Evolutionary conservation across 2,797 vertebrate species (phyloP).

Genomic region (Selene dorsalis): DNA sequence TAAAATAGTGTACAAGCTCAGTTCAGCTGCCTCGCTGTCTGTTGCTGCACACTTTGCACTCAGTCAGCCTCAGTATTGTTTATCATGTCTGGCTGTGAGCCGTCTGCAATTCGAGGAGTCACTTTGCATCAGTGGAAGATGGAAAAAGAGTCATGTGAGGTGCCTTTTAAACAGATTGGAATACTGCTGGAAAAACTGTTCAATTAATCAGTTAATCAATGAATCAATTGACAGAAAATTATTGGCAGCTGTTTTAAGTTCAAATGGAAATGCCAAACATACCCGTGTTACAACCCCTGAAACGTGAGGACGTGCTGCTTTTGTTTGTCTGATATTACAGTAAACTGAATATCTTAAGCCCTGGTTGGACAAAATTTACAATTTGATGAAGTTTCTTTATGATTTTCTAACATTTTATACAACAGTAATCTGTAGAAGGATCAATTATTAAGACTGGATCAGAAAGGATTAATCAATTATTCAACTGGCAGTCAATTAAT

Average conservation of each 20-base stretch:
- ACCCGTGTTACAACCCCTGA: background rate
- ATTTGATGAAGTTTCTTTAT: background rate
- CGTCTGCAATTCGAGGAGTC: conserved; percentile 51
- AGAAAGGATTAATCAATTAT: background rate
- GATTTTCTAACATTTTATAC: background rate
- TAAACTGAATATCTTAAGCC: background rate
- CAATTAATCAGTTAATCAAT: background rate
- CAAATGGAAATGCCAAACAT: background rate
- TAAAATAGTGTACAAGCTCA: conserved; percentile 62
- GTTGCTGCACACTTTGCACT: conserved; percentile 61
- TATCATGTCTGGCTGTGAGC: conserved; percentile 57
- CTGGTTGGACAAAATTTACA: background rate
- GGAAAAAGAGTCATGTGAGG: conserved; percentile 18
- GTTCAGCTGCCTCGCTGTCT: conserved; percentile 53
- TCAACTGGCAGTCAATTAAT: background rate
- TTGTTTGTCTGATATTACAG: conserved; percentile 7
- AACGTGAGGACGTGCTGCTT: conserved; percentile 11
- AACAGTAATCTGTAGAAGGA: background rate
- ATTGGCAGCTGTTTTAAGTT: background rate
- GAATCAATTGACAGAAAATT: background rate
- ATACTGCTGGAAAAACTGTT: background rate
- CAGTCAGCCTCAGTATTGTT: conserved; percentile 62
- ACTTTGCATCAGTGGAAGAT: conserved; percentile 51
- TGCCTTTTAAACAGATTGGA: conserved; percentile 36
- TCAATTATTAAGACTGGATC: background rate